phyloP scores from a whole-genome alignment of 2,113 vertebrate genomes.

The Camelus bactrianus region DNA sequence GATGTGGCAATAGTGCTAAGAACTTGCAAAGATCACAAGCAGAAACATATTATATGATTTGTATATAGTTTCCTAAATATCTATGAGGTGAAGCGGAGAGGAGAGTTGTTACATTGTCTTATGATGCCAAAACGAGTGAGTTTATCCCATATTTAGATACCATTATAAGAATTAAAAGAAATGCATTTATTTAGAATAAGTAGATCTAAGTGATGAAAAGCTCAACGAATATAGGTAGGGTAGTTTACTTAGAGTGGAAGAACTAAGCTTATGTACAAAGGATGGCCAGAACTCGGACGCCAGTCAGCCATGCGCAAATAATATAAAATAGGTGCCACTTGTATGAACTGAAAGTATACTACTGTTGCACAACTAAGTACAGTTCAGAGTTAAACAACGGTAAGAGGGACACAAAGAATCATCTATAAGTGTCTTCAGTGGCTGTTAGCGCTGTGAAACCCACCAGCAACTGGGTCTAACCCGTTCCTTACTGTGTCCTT shows the following conservation, averaged over 20 bases:
- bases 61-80: background rate
- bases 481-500: background rate
- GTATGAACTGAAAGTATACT: background rate
- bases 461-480: background rate
- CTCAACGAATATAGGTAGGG: background rate
- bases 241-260: background rate
- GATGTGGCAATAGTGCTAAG: background rate
- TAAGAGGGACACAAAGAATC: background rate
- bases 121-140: background rate
- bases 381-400: background rate
- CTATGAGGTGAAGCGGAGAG: background rate
- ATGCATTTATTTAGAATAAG: slow-evolving; percentile 3
- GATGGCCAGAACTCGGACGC: background rate
- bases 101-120: background rate
- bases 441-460: background rate
- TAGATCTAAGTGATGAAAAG: background rate
- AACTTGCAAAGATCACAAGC: slow-evolving; percentile 34
- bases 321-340: background rate
- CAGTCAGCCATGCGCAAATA: background rate
- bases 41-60: background rate
- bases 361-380: background rate
- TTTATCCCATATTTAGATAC: slow-evolving; percentile 27
- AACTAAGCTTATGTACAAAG: background rate
- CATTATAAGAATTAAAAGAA: slow-evolving; percentile 39
- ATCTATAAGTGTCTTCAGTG: background rate